Conservation (phyloP, 2,113 vertebrate species). For the Anoura caudifer region DNA sequence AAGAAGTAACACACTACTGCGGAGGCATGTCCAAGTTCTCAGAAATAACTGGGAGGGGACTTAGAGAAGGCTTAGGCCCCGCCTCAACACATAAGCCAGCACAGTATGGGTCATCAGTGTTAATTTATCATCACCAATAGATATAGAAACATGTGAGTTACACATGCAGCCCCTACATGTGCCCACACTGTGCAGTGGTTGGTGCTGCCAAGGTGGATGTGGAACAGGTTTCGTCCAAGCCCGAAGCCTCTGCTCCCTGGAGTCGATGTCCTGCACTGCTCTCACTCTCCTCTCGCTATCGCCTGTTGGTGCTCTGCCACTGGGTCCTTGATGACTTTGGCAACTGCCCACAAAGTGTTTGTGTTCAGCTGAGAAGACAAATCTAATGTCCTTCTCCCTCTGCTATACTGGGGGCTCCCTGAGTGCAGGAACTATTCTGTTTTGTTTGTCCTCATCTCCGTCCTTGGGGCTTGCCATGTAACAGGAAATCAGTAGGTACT, state of each 20-base stretch:
- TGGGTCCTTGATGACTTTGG: not conserved
- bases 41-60: not conserved
- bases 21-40: not conserved
- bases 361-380: not conserved
- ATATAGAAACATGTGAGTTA: not conserved
- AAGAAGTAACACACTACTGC: not conserved
- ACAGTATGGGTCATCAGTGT: not conserved
- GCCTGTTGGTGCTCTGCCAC: not conserved
- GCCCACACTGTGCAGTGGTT: not conserved
- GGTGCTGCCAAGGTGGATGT: accelerated
- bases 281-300: not conserved
- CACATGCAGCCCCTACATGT: not conserved
- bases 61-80: not conserved
- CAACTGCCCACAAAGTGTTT: not conserved
- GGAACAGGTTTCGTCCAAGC: not conserved
- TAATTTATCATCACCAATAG: not conserved
- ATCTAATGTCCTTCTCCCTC: not conserved
- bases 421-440: not conserved
- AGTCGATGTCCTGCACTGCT: not conserved
- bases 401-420: not conserved
- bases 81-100: not conserved
- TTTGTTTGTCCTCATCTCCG: not conserved
- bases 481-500: not conserved
- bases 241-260: not conserved
- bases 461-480: not conserved